Percentiles rank a stretch among this genome's conserved stretches.
These are phyloP conservation scores for Halocynthia roretzi DNA, from an alignment of 23 tunicate species.

Conservation along the genomic window DNA sequence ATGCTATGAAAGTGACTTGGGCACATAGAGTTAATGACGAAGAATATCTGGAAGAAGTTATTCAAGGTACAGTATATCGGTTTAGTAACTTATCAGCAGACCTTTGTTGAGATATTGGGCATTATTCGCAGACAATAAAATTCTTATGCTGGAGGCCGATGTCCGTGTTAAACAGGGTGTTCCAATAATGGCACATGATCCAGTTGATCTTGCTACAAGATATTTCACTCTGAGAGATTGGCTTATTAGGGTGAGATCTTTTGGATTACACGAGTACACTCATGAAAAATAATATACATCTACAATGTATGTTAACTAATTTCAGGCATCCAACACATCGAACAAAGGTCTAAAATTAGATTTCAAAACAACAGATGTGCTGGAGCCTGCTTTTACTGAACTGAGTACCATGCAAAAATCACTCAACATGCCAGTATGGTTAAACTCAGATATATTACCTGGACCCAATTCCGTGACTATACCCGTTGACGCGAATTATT, in stretches of 20 bases:
- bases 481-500: constrained; percentile 60
- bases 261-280: neutral
- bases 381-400: constrained; percentile 36
- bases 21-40: constrained; percentile 57
- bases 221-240: constrained; percentile 63
- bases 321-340: constrained; percentile 19
- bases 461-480: constrained; percentile 73
- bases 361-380: constrained; percentile 59
- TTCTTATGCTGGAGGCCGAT: constrained; percentile 86
- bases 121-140: constrained; percentile 33
- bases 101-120: too few relatives aligned
- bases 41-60: constrained; percentile 27
- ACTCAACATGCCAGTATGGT: constrained; percentile 61
- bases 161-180: constrained; percentile 29
- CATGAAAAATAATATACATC: neutral
- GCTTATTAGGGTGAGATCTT: constrained; percentile 40
- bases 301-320: neutral
- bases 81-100: too few relatives aligned
- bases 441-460: constrained; percentile 62
- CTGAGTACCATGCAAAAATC: constrained; percentile 4
- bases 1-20: constrained; percentile 81
- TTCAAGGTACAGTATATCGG: constrained; percentile 27
- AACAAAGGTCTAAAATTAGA: constrained; percentile 82
- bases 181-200: constrained; percentile 87
- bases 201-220: constrained; percentile 35